Conservation (phyloP, 2,113 vertebrate genomes). For the Dipodomys merriami region DNA sequence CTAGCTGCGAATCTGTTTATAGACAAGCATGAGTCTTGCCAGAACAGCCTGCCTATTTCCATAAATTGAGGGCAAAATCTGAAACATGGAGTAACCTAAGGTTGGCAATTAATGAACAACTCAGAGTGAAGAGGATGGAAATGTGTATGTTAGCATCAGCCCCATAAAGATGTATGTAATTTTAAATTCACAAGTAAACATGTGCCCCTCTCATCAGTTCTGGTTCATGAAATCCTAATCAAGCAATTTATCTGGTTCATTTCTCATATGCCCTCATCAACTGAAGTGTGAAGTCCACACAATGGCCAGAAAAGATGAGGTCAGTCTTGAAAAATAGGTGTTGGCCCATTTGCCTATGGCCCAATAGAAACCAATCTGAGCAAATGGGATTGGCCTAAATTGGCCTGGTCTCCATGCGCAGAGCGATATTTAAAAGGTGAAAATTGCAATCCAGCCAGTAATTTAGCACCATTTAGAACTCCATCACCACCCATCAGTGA, state of each 20-base stretch:
- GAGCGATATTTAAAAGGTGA: background rate
- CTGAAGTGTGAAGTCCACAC: conserved; percentile 70
- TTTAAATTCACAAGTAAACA: conserved; percentile 73
- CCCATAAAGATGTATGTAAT: conserved; percentile 68
- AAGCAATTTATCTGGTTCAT: conserved; percentile 80
- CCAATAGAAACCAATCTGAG: conserved; percentile 47
- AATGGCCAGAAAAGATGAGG: conserved; percentile 72
- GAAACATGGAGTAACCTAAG: background rate
- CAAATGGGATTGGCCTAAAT: background rate
- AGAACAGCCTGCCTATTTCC: background rate
- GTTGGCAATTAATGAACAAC: background rate
- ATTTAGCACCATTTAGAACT: background rate
- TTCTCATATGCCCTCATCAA: conserved; percentile 76
- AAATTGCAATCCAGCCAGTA: background rate
- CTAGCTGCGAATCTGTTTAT: background rate
- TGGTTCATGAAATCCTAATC: conserved; percentile 79
- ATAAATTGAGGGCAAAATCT: background rate
- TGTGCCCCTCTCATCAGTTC: conserved; percentile 74
- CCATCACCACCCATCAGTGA: background rate
- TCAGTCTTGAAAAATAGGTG: conserved; percentile 74
- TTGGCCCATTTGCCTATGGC: conserved; percentile 51
- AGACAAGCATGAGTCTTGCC: background rate
- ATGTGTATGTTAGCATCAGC: background rate
- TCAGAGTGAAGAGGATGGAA: background rate
- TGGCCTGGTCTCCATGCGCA: background rate